These are phyloP conservation scores for Helicorthomorpha holstii DNA, from an alignment of 1,140 invertebrate species.

Conservation along the genomic window DNA sequence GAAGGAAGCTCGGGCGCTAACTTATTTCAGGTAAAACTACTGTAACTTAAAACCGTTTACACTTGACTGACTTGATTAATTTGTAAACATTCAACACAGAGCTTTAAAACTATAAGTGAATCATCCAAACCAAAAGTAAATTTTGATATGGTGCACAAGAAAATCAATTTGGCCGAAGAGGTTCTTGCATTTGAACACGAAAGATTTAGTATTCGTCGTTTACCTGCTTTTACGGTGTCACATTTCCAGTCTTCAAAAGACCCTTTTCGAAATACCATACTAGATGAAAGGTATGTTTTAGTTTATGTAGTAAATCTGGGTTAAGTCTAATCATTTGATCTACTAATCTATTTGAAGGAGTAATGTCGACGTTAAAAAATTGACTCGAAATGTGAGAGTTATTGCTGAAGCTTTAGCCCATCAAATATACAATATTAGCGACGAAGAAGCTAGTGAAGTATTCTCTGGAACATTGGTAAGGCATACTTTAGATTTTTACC, in stretches of 20 bases:
- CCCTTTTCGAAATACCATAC: conserved; percentile 23
- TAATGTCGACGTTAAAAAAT: conserved; percentile 36
- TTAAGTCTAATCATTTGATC: conserved; percentile 1
- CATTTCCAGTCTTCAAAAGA: conserved; percentile 17
- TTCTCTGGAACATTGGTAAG: conserved; percentile 3
- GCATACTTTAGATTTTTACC: background rate
- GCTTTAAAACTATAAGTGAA: conserved; percentile 37
- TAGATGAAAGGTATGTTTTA: conserved; percentile 26
- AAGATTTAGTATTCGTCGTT: conserved; percentile 74
- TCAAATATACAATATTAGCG: conserved; percentile 65
- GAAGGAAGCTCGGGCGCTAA: conserved; percentile 53
- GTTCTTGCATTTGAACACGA: conserved; percentile 94
- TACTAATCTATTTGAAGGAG: conserved; percentile 20
- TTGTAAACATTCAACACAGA: too few species aligned
- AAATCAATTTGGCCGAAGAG: conserved; percentile 92
- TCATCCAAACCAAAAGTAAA: conserved; percentile 30
- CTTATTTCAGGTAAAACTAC: conserved; percentile 48
- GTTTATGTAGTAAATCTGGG: conserved; percentile 1
- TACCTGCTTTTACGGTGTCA: conserved; percentile 85
- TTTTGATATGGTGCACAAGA: conserved; percentile 77
- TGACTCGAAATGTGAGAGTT: conserved; percentile 51
- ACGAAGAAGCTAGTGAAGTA: conserved; percentile 12
- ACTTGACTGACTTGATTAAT: too few species aligned
- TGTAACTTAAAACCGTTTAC: conserved; percentile 2
- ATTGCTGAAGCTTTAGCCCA: conserved; percentile 67